Evolutionary conservation across 2,113 vertebrate genomes (phyloP).

Genomic region (Nerophis ophidion): DNA sequence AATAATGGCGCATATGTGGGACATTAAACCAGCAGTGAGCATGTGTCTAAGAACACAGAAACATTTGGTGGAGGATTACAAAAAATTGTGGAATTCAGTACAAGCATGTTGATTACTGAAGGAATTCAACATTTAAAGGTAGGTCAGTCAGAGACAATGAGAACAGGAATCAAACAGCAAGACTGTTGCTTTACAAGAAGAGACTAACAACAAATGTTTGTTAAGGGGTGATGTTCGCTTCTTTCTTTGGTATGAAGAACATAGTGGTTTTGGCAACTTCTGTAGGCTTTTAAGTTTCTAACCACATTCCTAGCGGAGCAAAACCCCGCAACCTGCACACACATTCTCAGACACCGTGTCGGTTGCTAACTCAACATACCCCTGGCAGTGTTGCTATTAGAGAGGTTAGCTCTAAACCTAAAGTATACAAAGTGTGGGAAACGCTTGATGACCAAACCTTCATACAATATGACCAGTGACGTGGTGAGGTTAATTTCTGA

Average conservation of each 20-base stretch:
- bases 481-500: too few relatives aligned
- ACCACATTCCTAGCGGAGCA: conserved; percentile 37
- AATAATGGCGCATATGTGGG: not conserved
- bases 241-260: not conserved
- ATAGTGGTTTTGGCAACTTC: conserved; percentile 5
- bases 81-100: conserved; percentile 4
- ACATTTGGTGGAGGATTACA: not conserved
- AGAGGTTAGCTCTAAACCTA: conserved; percentile 33
- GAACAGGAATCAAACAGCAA: not conserved
- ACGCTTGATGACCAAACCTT: not conserved
- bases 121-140: not conserved
- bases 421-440: conserved; percentile 39
- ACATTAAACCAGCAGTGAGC: conserved; percentile 4
- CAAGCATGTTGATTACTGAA: conserved; percentile 14
- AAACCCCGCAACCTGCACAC: conserved; percentile 18
- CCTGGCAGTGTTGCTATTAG: conserved; percentile 40
- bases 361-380: conserved; percentile 61
- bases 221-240: not conserved
- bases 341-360: conserved; percentile 61
- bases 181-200: not conserved
- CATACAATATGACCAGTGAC: not conserved
- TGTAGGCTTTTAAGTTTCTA: conserved; percentile 12
- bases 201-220: not conserved
- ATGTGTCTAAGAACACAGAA: not conserved
- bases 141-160: not conserved